phyloP scores from a whole-genome alignment of 2,888 invertebrate genomes.

The Strigamia maritima region DNA sequence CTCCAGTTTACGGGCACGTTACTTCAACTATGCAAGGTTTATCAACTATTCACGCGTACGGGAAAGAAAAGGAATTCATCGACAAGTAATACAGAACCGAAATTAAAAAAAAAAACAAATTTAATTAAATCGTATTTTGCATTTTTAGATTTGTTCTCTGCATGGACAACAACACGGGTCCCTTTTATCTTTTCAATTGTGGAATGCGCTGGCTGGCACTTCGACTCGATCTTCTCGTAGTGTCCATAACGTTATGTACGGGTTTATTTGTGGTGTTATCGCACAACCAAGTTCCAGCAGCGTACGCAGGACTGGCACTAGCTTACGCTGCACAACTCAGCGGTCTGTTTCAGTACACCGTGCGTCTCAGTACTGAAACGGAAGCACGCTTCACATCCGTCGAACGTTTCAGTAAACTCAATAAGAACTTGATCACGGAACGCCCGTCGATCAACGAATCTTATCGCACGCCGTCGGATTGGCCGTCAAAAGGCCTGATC shows the following conservation, averaged over 20 bases:
- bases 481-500: conserved; percentile 58
- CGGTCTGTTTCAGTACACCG: conserved; percentile 40
- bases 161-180: conserved; percentile 56
- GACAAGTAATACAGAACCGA: conserved; percentile 54
- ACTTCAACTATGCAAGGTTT: conserved; percentile 61
- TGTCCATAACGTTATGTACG: conserved; percentile 54
- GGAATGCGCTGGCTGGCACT: conserved; percentile 58
- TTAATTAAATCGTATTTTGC: no score
- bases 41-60: conserved; percentile 62
- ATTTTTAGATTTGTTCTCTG: conserved; percentile 57
- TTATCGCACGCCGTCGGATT: conserved; percentile 51
- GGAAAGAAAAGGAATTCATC: conserved; percentile 57
- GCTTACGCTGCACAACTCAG: conserved; percentile 51
- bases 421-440: conserved; percentile 48
- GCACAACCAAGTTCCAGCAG: conserved; percentile 54
- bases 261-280: conserved; percentile 57
- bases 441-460: conserved; percentile 46
- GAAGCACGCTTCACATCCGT: conserved; percentile 57
- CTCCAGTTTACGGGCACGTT: conserved; percentile 61
- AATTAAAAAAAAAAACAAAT: no score
- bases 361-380: conserved; percentile 55
- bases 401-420: conserved; percentile 53
- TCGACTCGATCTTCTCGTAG: conserved; percentile 54
- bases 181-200: conserved; percentile 56
- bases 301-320: conserved; percentile 62